Percentiles rank a stretch among this genome's conserved stretches.
These are phyloP conservation scores for Tetragnatha montana DNA, from an alignment of 2,888 invertebrate species.

Conservation along the genomic window DNA sequence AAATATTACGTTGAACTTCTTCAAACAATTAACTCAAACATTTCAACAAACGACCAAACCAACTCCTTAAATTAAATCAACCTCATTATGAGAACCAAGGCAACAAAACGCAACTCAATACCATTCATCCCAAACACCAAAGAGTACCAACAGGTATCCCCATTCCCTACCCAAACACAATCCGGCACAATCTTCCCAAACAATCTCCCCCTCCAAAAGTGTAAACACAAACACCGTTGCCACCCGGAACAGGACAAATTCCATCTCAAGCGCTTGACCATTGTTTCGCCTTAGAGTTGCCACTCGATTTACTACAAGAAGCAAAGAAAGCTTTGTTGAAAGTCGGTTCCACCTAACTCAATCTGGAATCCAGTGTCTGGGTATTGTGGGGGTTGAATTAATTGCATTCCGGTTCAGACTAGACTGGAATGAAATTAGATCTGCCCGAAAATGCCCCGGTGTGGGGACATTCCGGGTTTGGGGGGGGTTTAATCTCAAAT, in stretches of 20 bases:
- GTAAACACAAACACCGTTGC: background rate
- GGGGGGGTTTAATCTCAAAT: conserved; percentile 23
- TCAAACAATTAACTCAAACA: too few species aligned
- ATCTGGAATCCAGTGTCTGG: conserved; percentile 11
- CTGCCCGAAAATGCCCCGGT: conserved; percentile 6
- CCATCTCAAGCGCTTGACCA: background rate
- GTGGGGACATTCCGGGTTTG: conserved; percentile 16
- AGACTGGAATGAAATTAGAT: conserved; percentile 29
- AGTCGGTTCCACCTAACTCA: conserved; percentile 6
- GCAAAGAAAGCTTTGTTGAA: background rate
- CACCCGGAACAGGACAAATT: background rate
- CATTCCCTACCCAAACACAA: too few species aligned
- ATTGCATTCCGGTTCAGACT: conserved; percentile 32
- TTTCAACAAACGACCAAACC: too few species aligned
- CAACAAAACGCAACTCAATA: too few species aligned
- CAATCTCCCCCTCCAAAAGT: background rate
- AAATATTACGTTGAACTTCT: too few species aligned
- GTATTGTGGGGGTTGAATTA: conserved; percentile 15
- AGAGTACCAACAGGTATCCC: too few species aligned
- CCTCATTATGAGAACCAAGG: too few species aligned
- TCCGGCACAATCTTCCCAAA: too few species aligned
- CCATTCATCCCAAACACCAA: too few species aligned
- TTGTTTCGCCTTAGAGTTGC: background rate
- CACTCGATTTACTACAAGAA: background rate
- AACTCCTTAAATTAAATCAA: too few species aligned